A percentile compares a stretch with the other conserved stretches of the same genome.
These are phyloP conservation scores for Lerema accius DNA, from an alignment of 1,140 invertebrate genomes.

Conservation along the genomic window DNA sequence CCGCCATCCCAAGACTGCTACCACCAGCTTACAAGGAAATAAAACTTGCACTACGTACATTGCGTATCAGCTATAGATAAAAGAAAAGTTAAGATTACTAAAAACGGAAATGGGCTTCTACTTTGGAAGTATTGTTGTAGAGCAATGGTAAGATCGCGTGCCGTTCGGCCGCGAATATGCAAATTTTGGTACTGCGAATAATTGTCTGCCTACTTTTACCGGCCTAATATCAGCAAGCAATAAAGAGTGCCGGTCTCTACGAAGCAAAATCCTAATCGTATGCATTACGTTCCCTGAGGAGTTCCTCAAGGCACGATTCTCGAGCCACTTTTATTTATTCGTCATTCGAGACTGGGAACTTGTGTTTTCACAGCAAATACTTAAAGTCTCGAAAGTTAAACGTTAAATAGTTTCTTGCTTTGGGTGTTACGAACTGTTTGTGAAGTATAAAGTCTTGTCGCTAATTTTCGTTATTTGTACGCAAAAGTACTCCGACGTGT, in stretches of 20 bases:
- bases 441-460: slow-evolving; percentile 47
- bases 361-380: slow-evolving; percentile 50
- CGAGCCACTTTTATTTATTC: slow-evolving; percentile 31
- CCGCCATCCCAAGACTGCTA: slow-evolving; percentile 28
- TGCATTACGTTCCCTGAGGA: slow-evolving; percentile 29
- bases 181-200: slow-evolving; percentile 51
- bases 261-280: slow-evolving; percentile 23
- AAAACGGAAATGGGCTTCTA: slow-evolving; percentile 56
- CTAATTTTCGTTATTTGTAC: slow-evolving; percentile 61
- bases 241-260: slow-evolving; percentile 15
- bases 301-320: slow-evolving; percentile 25
- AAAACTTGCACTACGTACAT: slow-evolving; percentile 34
- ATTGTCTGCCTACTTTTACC: slow-evolving; percentile 55
- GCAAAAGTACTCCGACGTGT: slow-evolving; percentile 48
- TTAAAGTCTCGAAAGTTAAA: slow-evolving; percentile 48
- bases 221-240: slow-evolving; percentile 39
- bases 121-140: slow-evolving; percentile 33
- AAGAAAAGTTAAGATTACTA: slow-evolving; percentile 40
- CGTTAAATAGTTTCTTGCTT: slow-evolving; percentile 52
- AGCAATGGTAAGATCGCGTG: slow-evolving; percentile 42
- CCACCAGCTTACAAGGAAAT: slow-evolving; percentile 27
- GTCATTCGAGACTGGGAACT: slow-evolving; percentile 30
- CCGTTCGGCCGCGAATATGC: slow-evolving; percentile 43
- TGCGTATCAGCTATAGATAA: slow-evolving; percentile 36
- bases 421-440: slow-evolving; percentile 42